Base-by-base conservation (phyloP, 2,888 invertebrate species). In the Alloplasta piceator region DNA sequence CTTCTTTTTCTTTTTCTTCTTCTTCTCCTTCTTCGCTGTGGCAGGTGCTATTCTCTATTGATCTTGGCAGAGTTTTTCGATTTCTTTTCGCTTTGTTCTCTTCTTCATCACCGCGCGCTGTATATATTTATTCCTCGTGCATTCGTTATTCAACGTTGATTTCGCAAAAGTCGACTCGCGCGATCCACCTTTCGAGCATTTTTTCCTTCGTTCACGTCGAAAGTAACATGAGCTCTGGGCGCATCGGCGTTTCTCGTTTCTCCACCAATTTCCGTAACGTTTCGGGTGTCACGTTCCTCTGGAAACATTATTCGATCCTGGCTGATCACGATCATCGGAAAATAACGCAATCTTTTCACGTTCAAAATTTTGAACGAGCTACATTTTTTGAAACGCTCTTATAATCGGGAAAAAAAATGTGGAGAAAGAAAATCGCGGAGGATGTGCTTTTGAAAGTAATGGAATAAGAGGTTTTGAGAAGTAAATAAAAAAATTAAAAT, bases 11-110 rank as follows among this genome's bases (percentile, higher is more conserved):
- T 48, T 38, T 14, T 2, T 7, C 6, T 72, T 66, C 46, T 39
- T 67, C n/a, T 26, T 26, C 26, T 26, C 3, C 26, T 26, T 3
- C 3, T 26, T 26, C 26, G 26, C 39, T 38, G 48, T 38, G 60
- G 64, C 79, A 75, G 74, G 70, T 71, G 66, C 74, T 43, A 60
- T 52, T 71, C 70, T 58, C 58, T 75, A 79, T 74, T 79, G 74
- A 79, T 79, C 79, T 79, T 79, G 79, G 79, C 79, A 70, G 38
- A 75, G 60, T 48, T 56, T 36, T 4, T 58, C 14, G 14, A 6
- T 52, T 73, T 56, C 56, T n/a, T 63, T 61, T 7, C n/a, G 7
- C 50, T 58, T 52, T 26, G 4, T 61, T 41, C 38, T 12, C 12
- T 52, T 58, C 16, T 26, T 16, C n/a, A 26, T 52, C 14, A 12